A percentile compares a stretch with the other conserved stretches of the same genome.
These are phyloP conservation scores for Premnoplex brunnescens DNA, from an alignment of 2,797 vertebrate genomes.

Conservation along the genomic window DNA sequence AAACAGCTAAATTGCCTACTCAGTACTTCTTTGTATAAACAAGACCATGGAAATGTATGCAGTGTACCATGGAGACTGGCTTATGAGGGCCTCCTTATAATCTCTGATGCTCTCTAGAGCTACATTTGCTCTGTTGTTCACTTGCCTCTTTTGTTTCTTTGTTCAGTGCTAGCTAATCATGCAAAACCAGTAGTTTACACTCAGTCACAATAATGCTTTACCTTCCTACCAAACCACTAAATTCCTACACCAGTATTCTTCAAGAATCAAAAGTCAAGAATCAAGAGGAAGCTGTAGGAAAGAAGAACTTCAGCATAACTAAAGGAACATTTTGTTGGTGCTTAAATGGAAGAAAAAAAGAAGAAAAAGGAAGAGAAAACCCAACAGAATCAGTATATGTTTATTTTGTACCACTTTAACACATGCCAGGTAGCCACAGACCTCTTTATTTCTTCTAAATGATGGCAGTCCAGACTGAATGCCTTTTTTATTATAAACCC, in stretches of 20 bases:
- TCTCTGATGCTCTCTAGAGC: not conserved
- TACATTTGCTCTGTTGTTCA: constrained; percentile 9
- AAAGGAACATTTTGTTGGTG: constrained; percentile 31
- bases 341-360: not conserved
- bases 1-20: constrained; percentile 24
- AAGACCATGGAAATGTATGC: constrained; percentile 39
- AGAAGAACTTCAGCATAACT: not conserved
- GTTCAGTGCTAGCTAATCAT: not conserved
- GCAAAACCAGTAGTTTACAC: not conserved
- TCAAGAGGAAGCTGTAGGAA: not conserved
- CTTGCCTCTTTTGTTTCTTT: not conserved
- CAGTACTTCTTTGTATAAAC: constrained; percentile 44
- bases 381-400: not conserved
- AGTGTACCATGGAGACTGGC: constrained; percentile 27
- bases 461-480: constrained; percentile 17
- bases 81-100: constrained; percentile 15
- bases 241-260: not conserved
- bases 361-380: not conserved
- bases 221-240: not conserved
- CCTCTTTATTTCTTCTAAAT: not conserved
- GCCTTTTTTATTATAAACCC: not conserved
- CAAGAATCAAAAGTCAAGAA: not conserved
- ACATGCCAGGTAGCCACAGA: not conserved
- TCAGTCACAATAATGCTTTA: not conserved
- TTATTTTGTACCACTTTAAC: constrained; percentile 32